Base-by-base conservation (phyloP, 2,888 invertebrate species). In the Notocelia uddmanniana region DNA sequence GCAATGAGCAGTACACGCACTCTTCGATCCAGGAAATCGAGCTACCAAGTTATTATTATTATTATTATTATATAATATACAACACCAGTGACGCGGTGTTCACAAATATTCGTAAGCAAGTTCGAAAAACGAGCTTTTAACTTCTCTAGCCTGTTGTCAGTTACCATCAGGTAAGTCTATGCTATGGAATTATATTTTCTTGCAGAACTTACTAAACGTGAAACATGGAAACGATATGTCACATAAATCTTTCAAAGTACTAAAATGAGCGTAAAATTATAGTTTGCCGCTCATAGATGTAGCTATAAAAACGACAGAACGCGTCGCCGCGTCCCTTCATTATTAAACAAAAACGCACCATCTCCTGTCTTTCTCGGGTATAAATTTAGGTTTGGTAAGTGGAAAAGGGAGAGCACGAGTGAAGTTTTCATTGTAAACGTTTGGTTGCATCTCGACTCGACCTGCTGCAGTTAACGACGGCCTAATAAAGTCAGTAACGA, bases 211-310 rank as follows among this genome's bases (percentile, higher is more conserved):
- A n/a, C n/a, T n/a, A n/a, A n/a, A n/a, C n/a, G n/a, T n/a, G n/a
- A n/a, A n/a, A 26, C 26, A 55, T 55, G 26, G 21, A 55, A 55
- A 55, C 26, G 55, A 55, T 55, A n/a, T 26, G 55, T 55, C 55
- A 26, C 26, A 55, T 55, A 55, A 55, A 55, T 55, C 55, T 55
- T 10, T 55, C 15, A 15, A 26, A 26, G 13, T 15, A 11, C 21
- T 54, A 54, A 23, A 26, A 45, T 45, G 26, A 26, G 26, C 21
- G n/a, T 55, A 26, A 55, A 55, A 55, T 55, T 55, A 26, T 55
- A 55, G 26, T 26, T 55, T 55, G 26, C 26, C 54, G 54, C n/a
- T 26, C 55, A 55, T 55, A 26, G n/a, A 3, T 52, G 23, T 26
- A 26, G 26, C n/a, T 54, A 54, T 54, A 54, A 55, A 55, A 8